phyloP scores from a whole-genome alignment of 1,140 invertebrate species.

The Drosophila prosaltans region DNA sequence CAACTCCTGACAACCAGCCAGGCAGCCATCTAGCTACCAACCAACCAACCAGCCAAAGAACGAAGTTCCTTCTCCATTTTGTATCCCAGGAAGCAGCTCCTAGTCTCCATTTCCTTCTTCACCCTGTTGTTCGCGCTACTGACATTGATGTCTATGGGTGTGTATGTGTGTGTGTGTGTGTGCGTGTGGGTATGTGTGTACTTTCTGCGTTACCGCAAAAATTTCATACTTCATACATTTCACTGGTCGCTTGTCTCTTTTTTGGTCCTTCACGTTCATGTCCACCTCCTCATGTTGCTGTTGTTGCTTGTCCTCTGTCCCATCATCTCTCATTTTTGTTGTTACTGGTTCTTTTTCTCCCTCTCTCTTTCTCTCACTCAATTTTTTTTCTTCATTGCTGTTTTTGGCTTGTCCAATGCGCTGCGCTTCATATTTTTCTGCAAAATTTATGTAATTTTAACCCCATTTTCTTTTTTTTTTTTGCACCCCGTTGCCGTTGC shows the following conservation, averaged over 20 bases:
- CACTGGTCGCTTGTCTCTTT: constrained; percentile 38
- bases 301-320: constrained; percentile 34
- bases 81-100: constrained; percentile 18
- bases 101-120: constrained; percentile 55
- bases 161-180: constrained; percentile 19
- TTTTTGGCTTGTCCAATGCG: constrained; percentile 42
- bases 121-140: constrained; percentile 55
- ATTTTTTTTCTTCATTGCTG: constrained; percentile 23
- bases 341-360: background rate
- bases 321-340: constrained; percentile 12
- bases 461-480: constrained; percentile 53
- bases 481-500: constrained; percentile 20
- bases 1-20: constrained; percentile 58
- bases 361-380: background rate
- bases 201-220: constrained; percentile 64
- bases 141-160: constrained; percentile 68
- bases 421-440: constrained; percentile 68
- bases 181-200: constrained; percentile 29
- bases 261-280: constrained; percentile 42
- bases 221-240: constrained; percentile 72
- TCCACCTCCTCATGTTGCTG: constrained; percentile 23
- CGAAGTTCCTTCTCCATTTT: constrained; percentile 4
- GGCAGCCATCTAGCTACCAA: constrained; percentile 8
- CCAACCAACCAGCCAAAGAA: background rate
- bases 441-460: constrained; percentile 79